These are phyloP conservation scores for Calcarius lapponicus DNA, from an alignment of 2,797 vertebrate genomes.

Conservation along the genomic window DNA sequence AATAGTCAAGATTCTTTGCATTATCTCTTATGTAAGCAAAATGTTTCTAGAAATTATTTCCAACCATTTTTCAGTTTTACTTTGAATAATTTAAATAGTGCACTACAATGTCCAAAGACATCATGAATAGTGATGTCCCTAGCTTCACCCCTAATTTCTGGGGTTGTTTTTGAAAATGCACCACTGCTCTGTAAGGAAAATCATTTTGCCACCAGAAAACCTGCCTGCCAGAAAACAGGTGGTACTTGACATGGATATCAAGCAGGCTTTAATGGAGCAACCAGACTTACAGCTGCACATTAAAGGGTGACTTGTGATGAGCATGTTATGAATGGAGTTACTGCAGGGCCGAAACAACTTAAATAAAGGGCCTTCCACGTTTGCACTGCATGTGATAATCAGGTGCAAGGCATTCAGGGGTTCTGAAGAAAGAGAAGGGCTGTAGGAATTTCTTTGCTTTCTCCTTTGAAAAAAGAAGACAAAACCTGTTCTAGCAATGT, in stretches of 20 bases:
- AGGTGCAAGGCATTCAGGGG: neutral
- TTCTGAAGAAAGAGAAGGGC: neutral
- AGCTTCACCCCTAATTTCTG: neutral
- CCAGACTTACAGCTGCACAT: neutral
- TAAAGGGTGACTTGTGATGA: neutral
- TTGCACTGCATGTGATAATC: neutral
- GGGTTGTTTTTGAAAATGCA: neutral
- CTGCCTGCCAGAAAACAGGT: neutral
- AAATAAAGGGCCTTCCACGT: neutral
- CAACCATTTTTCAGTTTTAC: neutral
- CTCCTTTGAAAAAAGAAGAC: neutral
- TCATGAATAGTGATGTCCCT: neutral
- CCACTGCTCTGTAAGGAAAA: neutral
- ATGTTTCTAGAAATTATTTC: neutral
- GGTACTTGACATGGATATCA: neutral
- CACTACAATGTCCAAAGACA: neutral
- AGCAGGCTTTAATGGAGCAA: neutral
- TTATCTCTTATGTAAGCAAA: slow-evolving; percentile 28
- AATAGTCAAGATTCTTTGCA: neutral
- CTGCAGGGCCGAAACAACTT: neutral
- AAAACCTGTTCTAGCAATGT: neutral
- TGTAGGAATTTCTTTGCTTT: neutral
- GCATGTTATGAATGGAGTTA: neutral
- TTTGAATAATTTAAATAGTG: neutral
- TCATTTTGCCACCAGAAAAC: neutral